Base-by-base conservation (phyloP, 2,888 invertebrate genomes). In the Pilophorus perplexus region DNA sequence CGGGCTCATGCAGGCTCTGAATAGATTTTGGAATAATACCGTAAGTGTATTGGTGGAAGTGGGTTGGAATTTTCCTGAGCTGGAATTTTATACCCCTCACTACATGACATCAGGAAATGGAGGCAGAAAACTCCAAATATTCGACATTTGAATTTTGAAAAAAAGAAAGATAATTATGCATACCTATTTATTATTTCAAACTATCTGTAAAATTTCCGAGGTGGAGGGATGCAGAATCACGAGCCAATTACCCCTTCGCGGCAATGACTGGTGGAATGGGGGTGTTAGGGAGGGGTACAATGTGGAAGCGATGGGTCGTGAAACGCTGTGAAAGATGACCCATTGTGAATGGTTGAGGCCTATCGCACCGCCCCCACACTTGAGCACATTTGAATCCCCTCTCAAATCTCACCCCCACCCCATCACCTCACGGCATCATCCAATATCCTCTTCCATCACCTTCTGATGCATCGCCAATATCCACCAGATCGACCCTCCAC, bases 341-440 rank as follows among this genome's bases (percentile, higher is more conserved):
- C 64, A 64, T 64, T 64, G 64, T 64, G 64, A 16, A 25, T 18
- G 64, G 37, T 27, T 50, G 33, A 64, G 37, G 50, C 64, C 64
- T 64, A 64, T 64, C n/a, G n/a, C n/a, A n/a, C n/a, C 64, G 50
- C 64, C 38, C 64, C 48, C 64, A 64, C 64, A 64, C 64, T 64
- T 64, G 50, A 64, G 50, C 64, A 64, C 64, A 64, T 64, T 50
- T 64, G 64, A 64, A 64, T 64, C 48, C 64, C 52, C 64, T 16
- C 62, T 8, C 22, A 12, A 6, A 6, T 14, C 18, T 46, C 46
- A 27, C 33, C 12, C 28, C 62, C 18, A n/a, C 59, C 20, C 23
- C 10, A 10, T 22, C 38, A 2, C 55, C n/a, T n/a, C n/a, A n/a
- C n/a, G n/a, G n/a, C n/a, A n/a, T n/a, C n/a, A n/a, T n/a, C n/a